Base-by-base conservation (phyloP, 53 echinoderm and acorn worm genomes). In the Luidia sarsii region DNA sequence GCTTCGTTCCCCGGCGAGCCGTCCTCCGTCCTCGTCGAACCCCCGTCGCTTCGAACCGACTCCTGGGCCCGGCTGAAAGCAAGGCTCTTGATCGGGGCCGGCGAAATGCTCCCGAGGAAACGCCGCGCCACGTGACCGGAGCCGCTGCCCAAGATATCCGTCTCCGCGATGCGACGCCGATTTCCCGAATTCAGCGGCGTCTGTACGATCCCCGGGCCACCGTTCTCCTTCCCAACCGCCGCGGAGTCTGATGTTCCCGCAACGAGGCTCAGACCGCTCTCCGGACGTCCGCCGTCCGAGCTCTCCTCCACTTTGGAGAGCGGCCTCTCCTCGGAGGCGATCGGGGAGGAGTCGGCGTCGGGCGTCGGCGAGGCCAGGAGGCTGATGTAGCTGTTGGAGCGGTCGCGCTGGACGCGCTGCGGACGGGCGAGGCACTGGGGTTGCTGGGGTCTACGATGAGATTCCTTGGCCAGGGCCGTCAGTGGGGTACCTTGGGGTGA, bases 401-500 rank as follows among this genome's bases (percentile, higher is more conserved):
- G 41, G 33, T 77, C 60, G 1, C 60, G 77, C 22, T 48, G 45
- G 41, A 11, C 11, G 6, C 41, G 41, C 11, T 6, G 11, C 41
- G 41, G 41, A n/a, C n/a, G n/a, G n/a, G n/a, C n/a, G 36, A 7
- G 56, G 35, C 39, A 18, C 5, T 15, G 7, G 5, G 53, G 24
- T n/a, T n/a, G n/a, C 22, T 24, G 39, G 9, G 45, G 77, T 48
- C 77, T 77, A 49, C 61, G 56, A 45, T 50, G 82, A 14, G 71
- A 36, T 45, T 55, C 73, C 53, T 65, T 73, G 13, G 65, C 87
- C 18, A 87, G 57, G 6, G 82, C 82, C 1, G 87, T 82, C 18
- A 87, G 82, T 1, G 87, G 87, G 10, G 87, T 87, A 10, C 39
- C 38, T 20, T 18, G 43, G 21, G 77, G 77, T 7, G 77, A 77